phyloP scores from a whole-genome alignment of 2,797 vertebrate genomes.

The Ispidina lecontei region DNA sequence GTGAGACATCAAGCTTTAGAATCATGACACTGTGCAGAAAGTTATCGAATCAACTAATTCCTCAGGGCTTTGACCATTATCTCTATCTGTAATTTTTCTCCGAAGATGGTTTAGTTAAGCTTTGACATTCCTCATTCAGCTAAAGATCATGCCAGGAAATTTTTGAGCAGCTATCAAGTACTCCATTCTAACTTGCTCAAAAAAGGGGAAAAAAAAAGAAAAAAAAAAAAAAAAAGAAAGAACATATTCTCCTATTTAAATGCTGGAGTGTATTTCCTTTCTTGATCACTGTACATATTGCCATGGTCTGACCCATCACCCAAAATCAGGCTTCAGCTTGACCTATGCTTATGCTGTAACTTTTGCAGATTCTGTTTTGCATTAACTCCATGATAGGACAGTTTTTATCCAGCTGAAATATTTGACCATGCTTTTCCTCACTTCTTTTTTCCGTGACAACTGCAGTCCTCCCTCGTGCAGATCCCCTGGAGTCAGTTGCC shows the following conservation, averaged over 20 bases:
- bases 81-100: not conserved
- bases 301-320: not conserved
- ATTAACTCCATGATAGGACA: not conserved
- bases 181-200: not conserved
- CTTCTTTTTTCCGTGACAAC: not conserved
- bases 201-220: not conserved
- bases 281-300: not conserved
- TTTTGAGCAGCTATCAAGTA: not conserved
- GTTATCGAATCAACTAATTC: not conserved
- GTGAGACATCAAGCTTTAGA: not conserved
- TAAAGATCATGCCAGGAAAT: not conserved
- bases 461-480: not conserved
- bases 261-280: not conserved
- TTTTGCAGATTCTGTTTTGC: slow-evolving; percentile 18
- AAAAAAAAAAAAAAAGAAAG: not conserved
- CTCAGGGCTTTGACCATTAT: not conserved
- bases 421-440: not conserved
- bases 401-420: not conserved
- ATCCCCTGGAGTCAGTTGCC: not conserved
- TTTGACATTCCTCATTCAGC: not conserved
- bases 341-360: not conserved
- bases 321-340: not conserved
- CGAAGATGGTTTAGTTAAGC: slow-evolving; percentile 10
- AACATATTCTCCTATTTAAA: not conserved
- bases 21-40: not conserved